A percentile compares a stretch with the other conserved stretches of the same genome.
phyloP scores from a whole-genome alignment of 1,140 invertebrate species.

The Neotoxoptera formosana region DNA sequence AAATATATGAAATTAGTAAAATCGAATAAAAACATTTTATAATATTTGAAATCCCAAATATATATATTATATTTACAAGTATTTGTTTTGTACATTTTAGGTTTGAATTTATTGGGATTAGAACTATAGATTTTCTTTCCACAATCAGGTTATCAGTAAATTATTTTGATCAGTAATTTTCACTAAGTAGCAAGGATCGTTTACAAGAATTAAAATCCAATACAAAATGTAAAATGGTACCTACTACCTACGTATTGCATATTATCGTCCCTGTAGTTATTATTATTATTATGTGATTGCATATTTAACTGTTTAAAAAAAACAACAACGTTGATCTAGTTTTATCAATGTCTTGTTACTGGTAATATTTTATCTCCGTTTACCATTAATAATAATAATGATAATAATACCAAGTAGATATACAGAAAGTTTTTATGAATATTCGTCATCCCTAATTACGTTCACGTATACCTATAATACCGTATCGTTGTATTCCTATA shows the following conservation, averaged over 20 bases:
- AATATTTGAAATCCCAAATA: no score
- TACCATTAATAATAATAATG: not conserved
- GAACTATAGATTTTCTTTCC: not conserved
- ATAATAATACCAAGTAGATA: no score
- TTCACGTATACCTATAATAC: not conserved
- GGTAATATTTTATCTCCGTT: not conserved
- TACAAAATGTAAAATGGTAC: not conserved
- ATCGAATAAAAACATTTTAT: not conserved
- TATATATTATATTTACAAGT: not conserved
- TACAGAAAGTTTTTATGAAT: not conserved
- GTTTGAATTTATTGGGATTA: not conserved
- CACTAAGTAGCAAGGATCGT: constrained; percentile 13
- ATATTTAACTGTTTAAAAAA: not conserved
- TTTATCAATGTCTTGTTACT: not conserved
- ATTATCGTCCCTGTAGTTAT: not conserved
- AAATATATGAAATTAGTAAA: no score
- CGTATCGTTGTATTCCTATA: not conserved
- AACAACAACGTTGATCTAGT: not conserved
- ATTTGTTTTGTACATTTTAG: not conserved
- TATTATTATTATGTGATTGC: not conserved
- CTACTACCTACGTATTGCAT: not conserved
- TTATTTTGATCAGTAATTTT: not conserved
- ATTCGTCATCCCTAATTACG: not conserved
- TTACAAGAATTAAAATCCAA: constrained; percentile 24
- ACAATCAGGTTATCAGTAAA: not conserved